Evolutionary conservation across 1,140 invertebrate genomes (phyloP).

Genomic region (Lepidurus apus): DNA sequence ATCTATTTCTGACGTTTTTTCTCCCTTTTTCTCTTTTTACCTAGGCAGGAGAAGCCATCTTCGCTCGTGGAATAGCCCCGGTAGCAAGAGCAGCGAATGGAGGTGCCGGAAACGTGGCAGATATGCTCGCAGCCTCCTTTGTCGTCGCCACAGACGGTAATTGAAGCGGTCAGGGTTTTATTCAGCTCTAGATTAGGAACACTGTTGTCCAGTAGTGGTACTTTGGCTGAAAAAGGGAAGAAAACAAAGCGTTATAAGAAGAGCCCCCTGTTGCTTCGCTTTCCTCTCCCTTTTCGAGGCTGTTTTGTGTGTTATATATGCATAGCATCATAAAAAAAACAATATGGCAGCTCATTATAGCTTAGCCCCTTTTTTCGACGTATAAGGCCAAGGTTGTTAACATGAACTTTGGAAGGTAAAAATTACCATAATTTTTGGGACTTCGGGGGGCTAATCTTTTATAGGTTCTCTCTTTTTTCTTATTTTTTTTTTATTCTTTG

Average conservation of each 20-base stretch:
- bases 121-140: conserved; percentile 47
- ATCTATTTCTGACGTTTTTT: neutral
- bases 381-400: conserved; percentile 16
- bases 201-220: conserved; percentile 1
- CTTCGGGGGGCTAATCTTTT: conserved; percentile 23
- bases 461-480: neutral
- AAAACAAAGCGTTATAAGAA: neutral
- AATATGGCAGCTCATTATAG: conserved; percentile 20
- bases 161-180: neutral
- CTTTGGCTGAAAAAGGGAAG: neutral
- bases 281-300: neutral
- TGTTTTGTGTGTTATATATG: neutral
- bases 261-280: neutral
- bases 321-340: neutral
- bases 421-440: conserved; percentile 19
- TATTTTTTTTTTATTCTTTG: no score
- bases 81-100: conserved; percentile 43
- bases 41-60: conserved; percentile 39
- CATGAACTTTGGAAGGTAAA: conserved; percentile 11
- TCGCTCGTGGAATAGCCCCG: conserved; percentile 39
- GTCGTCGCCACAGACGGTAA: conserved; percentile 41
- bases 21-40: conserved; percentile 32
- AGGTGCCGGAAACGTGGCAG: conserved; percentile 45
- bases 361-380: neutral
- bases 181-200: neutral